A percentile compares a stretch with the other conserved stretches of the same genome.
Conservation (phyloP, 2,113 vertebrate genomes). For the Misgurnus anguillicaudatus region DNA sequence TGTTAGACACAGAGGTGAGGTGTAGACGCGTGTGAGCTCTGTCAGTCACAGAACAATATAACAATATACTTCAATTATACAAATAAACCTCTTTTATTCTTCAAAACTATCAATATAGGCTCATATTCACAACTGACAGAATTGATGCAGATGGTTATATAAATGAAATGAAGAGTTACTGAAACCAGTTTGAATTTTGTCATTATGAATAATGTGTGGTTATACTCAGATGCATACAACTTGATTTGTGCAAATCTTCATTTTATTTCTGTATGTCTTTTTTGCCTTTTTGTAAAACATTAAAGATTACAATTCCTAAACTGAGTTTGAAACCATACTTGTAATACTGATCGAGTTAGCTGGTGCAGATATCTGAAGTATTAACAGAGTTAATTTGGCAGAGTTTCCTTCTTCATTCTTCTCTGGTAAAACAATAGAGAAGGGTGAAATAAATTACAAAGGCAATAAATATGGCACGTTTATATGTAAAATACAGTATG, state of each 20-base stretch:
- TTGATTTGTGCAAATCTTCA: too few species aligned
- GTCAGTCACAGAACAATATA: constrained; percentile 1
- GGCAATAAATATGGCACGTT: too few species aligned
- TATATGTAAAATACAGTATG: too few species aligned
- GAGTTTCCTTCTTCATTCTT: neutral
- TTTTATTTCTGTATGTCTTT: neutral
- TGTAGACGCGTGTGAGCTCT: constrained; percentile 9
- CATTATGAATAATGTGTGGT: neutral
- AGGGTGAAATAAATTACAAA: too few species aligned
- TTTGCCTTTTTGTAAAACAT: neutral
- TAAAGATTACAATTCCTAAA: too few species aligned
- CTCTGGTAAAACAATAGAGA: neutral
- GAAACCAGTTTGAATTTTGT: neutral
- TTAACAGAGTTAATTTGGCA: neutral
- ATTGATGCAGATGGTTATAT: neutral
- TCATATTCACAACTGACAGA: neutral
- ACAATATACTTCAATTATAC: neutral
- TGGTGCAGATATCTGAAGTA: neutral
- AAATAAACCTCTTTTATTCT: neutral
- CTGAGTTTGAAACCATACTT: neutral
- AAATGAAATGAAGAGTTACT: neutral
- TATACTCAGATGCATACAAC: neutral
- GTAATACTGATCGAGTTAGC: neutral
- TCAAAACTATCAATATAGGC: neutral
- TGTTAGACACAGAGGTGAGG: constrained; percentile 15